Percentiles rank a stretch among this genome's conserved stretches.
phyloP scores from a whole-genome alignment of 2,113 vertebrate genomes.

The Sinocyclocheilus grahami region DNA sequence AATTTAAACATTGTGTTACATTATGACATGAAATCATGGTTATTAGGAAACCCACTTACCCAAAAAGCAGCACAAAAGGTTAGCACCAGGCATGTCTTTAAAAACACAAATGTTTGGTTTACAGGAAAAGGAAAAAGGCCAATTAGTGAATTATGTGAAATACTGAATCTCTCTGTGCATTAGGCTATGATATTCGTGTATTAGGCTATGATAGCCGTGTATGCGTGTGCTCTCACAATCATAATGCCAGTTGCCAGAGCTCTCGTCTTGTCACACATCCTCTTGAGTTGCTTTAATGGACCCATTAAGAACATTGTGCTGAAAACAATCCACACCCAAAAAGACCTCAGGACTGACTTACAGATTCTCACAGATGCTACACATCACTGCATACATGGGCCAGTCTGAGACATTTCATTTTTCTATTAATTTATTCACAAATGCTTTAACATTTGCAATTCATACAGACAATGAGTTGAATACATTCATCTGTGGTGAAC shows the following conservation, averaged over 20 bases:
- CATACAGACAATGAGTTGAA: too few species aligned
- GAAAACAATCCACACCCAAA: slow-evolving; percentile 28
- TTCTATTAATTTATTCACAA: too few species aligned
- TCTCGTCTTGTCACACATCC: slow-evolving; percentile 88
- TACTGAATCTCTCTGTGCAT: neutral
- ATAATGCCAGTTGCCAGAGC: slow-evolving; percentile 86
- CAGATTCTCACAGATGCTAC: neutral
- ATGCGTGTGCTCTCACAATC: slow-evolving; percentile 76
- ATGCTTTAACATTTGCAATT: too few species aligned
- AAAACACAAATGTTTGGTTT: neutral
- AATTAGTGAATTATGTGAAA: neutral
- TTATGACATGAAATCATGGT: neutral
- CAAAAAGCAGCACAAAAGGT: slow-evolving; percentile 90
- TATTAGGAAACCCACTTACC: slow-evolving; percentile 70
- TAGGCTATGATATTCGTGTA: slow-evolving; percentile 25
- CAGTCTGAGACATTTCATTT: neutral
- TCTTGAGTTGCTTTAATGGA: slow-evolving; percentile 85
- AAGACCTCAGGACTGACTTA: neutral
- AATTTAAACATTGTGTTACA: neutral
- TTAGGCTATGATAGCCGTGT: slow-evolving; percentile 30
- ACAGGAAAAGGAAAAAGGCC: too few species aligned
- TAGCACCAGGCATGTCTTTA: slow-evolving; percentile 80
- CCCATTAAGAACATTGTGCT: slow-evolving; percentile 93
- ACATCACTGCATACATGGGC: neutral
- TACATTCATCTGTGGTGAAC: too few species aligned